Conservation (phyloP, 2,113 vertebrate species). For the Cyprinodon tularosa region DNA sequence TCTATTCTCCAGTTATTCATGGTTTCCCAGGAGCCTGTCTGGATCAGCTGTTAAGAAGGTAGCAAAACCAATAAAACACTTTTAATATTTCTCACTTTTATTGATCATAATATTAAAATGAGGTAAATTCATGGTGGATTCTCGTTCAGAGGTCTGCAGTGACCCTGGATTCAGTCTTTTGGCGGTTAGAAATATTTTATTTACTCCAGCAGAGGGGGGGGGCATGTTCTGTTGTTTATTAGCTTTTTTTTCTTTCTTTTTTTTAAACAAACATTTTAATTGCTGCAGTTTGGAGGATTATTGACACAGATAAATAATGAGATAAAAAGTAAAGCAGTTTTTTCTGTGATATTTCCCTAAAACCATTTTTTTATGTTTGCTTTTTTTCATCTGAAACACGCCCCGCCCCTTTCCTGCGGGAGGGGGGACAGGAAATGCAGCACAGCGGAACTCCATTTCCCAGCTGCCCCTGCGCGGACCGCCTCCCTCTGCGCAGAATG, state of each 20-base stretch:
- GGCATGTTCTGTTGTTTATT: neutral
- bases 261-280: neutral
- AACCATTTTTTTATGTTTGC: neutral
- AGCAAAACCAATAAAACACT: neutral
- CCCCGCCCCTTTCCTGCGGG: neutral
- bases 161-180: neutral
- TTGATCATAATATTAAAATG: neutral
- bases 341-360: neutral
- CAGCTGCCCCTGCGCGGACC: slow-evolving; percentile 19
- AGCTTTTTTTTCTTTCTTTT: neutral
- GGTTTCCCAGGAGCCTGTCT: neutral
- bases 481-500: slow-evolving; percentile 1
- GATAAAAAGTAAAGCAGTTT: too few relatives aligned
- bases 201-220: neutral
- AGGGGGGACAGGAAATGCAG: slow-evolving; percentile 31
- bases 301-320: neutral
- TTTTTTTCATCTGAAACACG: neutral
- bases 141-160: too few relatives aligned
- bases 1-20: rapidly evolving
- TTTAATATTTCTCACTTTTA: neutral
- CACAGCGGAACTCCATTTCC: neutral
- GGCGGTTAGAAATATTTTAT: neutral
- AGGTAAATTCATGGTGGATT: neutral
- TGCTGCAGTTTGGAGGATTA: neutral
- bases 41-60: slow-evolving; percentile 2